Evolutionary conservation across 2,888 invertebrate genomes (phyloP), one percentile per base, ranked within the genome.

Genomic region (Dasypogon diadema): DNA sequence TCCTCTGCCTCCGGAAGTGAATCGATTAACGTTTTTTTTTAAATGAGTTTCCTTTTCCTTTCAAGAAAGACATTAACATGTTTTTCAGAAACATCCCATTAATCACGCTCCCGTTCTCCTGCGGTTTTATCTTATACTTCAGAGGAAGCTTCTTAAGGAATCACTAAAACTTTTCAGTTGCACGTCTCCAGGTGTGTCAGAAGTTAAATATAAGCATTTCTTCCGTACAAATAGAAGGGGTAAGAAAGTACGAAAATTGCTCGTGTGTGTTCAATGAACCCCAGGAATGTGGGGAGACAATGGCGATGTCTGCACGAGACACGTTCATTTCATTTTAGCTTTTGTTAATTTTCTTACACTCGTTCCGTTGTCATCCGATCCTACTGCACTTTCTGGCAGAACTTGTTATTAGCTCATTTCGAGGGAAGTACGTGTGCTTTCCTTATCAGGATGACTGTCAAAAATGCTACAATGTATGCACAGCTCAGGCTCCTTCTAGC

Each of bases 211-310:
- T 65, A 48, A 48, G 48, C 42, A 65, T 46, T 63, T 18, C 48
- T 65, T 14, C 22, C 22, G 46, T 16, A n/a, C n/a, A n/a, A n/a
- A n/a, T n/a, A n/a, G 48, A 4, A 65, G 26, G 14, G 24, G 14
- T 21, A 14, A 63, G 65, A 24, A 42, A 22, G 46, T 65, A 65
- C 46, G 65, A 46, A 65, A 65, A 65, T 65, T 65, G 46, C 65
- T 65, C 65, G 65, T 26, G 48, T 65, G n/a, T 65, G 65, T 65
- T 65, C 65, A 65, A 42, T 65, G 65, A 65, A 65, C 65, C n/a
- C 65, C 65, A 65, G 65, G 48, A 65, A 65, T 65, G 46, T 24
- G 24, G 10, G 21, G 46, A 22, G 21, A 65, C 42, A 42, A 2
- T 42, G 3, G n/a, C 8, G 12, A 42, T 42, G 42, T 42, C 2